Evolutionary conservation across 1,140 invertebrate species (phyloP).

Genomic region (Monomorium pharaonis): DNA sequence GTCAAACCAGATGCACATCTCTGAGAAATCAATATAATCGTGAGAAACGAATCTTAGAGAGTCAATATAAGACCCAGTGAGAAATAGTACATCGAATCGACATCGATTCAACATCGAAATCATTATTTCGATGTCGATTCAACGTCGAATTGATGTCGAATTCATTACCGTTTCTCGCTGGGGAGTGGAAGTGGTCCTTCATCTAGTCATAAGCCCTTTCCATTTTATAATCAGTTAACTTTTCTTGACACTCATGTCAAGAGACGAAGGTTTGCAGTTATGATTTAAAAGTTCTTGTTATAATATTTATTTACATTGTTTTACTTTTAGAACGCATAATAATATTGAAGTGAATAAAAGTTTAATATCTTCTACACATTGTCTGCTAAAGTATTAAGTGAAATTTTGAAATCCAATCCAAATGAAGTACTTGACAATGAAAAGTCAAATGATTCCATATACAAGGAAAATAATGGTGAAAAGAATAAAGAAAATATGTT

Average conservation of each 20-base stretch:
- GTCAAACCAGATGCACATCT: neutral
- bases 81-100: too few relatives aligned
- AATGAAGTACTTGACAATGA: neutral
- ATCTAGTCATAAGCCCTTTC: neutral
- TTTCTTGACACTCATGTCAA: neutral
- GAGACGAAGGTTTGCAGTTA: neutral
- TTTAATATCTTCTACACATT: neutral
- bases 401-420: neutral
- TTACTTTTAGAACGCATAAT: neutral
- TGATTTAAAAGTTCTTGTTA: neutral
- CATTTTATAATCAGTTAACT: neutral
- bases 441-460: too few relatives aligned
- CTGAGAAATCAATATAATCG: neutral
- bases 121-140: too few relatives aligned
- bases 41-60: neutral
- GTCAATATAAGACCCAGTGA: too few relatives aligned
- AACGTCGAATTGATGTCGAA: too few relatives aligned
- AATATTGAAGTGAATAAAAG: neutral
- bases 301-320: neutral
- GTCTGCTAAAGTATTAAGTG: neutral
- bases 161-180: too few relatives aligned
- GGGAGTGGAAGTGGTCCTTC: neutral
- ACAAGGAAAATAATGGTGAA: too few relatives aligned
- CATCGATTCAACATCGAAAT: too few relatives aligned
- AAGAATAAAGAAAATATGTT: too few relatives aligned